Base-by-base conservation (phyloP, 2,113 vertebrate species). In the Tragelaphus buxtoni region DNA sequence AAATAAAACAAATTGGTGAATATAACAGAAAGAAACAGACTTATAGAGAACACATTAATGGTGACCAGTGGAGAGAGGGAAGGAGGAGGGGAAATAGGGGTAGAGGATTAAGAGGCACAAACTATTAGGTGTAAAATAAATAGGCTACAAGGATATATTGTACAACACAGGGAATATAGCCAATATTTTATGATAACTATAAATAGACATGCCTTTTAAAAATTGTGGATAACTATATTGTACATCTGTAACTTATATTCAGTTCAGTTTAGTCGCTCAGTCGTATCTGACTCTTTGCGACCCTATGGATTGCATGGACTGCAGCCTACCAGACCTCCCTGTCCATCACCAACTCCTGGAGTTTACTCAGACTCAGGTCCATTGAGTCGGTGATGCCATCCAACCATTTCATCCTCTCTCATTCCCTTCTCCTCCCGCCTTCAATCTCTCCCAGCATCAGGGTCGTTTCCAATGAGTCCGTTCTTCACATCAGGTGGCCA, bases 241-340 rank as follows among this genome's bases (percentile, higher is more conserved):
- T 35, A 81, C 20, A 16, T 22, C 51, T 81, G 32, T 55, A 55
- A 82, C 51, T 51, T 80, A 81, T 9, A 81, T 53, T 39, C 65
- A 39, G 18, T 72, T 72, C 20, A 72, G 65, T 72, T 72, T 35
- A 72, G 65, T 22, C 9, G 4, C 65, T 22, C 35, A 24, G 35
- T 39, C 9, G 0, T 3, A 5, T 72, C 65, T 0, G 9, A 39
- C n/a, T 72, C 35, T 72, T 39, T 39, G 9, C 5, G 18, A 72
- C 65, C 35, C 20, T 12, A 11, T 72, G 65, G 18, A 39, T 39
- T 39, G 20, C 65, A 24, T 39, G 18, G 65, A 39, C n/a, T 39
- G 18, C 35, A 39, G 20, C 65, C 22, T 0, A 2, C 35, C 65
- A 39, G 2, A 12, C 65, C n/a, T 69, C n/a, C n/a, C 65, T 69